phyloP scores from a whole-genome alignment of 1,140 invertebrate genomes.

The Plutomurus gul region DNA sequence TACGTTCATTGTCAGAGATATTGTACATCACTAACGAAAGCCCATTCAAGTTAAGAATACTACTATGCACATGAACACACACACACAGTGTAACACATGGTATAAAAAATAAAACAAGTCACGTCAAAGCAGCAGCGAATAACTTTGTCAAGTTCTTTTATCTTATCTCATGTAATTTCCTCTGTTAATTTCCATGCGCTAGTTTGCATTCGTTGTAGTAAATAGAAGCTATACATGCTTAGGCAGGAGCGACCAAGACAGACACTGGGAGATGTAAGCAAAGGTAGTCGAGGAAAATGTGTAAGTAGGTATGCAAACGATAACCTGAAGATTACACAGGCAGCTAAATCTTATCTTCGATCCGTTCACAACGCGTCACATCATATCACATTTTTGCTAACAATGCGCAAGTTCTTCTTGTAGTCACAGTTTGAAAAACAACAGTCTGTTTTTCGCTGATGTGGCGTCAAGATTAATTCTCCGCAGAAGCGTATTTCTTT shows the following conservation, averaged over 20 bases:
- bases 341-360: not conserved
- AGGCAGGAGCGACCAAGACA: no score
- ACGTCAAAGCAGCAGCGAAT: not conserved
- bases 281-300: no score
- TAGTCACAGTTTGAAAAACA: not conserved
- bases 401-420: not conserved
- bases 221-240: no score
- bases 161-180: slow-evolving; percentile 3
- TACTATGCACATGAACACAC: no score
- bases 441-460: not conserved
- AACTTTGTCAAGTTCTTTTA: not conserved
- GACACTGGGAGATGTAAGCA: no score
- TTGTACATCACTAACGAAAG: no score
- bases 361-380: not conserved
- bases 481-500: no score
- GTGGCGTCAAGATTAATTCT: not conserved
- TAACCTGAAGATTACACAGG: not conserved
- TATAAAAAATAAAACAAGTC: no score
- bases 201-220: slow-evolving; percentile 29
- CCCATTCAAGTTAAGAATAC: no score
- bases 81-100: no score
- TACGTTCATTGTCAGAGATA: no score
- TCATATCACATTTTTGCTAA: not conserved
- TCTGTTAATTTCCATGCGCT: slow-evolving; percentile 18
- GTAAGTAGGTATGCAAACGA: not conserved